A percentile compares a stretch with the other conserved stretches of the same genome.
phyloP scores from a whole-genome alignment of 2,888 invertebrate species.

The Standfussiana lucernea region DNA sequence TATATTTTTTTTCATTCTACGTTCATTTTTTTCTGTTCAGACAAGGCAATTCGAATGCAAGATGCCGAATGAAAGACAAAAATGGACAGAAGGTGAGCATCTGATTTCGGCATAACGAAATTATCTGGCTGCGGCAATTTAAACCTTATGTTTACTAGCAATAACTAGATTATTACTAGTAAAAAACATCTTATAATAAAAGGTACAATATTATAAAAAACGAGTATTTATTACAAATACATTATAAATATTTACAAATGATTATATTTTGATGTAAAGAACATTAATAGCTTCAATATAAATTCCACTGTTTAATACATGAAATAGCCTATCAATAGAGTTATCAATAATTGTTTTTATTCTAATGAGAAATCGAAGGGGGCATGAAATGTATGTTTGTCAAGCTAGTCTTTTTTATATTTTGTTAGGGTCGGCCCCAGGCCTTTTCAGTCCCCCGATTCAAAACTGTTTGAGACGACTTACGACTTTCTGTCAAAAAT shows the following conservation, averaged over 20 bases:
- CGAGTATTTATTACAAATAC: slow-evolving; percentile 47
- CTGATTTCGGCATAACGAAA: background rate
- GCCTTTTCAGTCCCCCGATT: slow-evolving; percentile 3
- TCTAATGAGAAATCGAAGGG: background rate
- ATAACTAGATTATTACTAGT: slow-evolving; percentile 20
- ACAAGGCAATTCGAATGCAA: background rate
- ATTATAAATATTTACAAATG: slow-evolving; percentile 31
- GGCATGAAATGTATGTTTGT: background rate
- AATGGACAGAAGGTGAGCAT: background rate
- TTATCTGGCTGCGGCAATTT: background rate
- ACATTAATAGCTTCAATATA: slow-evolving; percentile 39
- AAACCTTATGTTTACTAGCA: slow-evolving; percentile 2
- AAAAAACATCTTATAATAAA: slow-evolving; percentile 40
- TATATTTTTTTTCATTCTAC: background rate
- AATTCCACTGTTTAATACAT: slow-evolving; percentile 29
- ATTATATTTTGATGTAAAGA: slow-evolving; percentile 35
- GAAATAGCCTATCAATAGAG: slow-evolving; percentile 26
- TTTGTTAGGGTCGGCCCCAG: background rate
- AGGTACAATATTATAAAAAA: slow-evolving; percentile 58
- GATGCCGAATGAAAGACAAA: background rate
- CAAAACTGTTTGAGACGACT: background rate
- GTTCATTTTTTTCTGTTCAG: background rate
- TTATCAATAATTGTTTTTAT: slow-evolving; percentile 2
- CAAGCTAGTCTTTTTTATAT: background rate
- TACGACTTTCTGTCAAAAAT: background rate